Evolutionary conservation across 1,140 invertebrate species (phyloP).

Genomic region (Homalodisca vitripennis): DNA sequence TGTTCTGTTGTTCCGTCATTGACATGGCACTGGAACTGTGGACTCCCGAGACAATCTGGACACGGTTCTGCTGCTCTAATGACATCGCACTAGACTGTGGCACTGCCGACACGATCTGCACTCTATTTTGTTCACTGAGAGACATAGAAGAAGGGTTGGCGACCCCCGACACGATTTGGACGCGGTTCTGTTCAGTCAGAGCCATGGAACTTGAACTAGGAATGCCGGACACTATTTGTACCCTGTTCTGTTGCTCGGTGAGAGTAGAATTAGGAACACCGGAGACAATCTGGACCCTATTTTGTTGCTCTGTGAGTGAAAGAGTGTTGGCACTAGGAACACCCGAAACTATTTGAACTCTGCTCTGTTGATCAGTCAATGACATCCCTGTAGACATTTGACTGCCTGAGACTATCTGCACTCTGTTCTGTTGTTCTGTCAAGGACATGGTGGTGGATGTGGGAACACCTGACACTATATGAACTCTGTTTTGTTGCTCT

Average conservation of each 20-base stretch:
- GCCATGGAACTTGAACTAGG: constrained; percentile 34
- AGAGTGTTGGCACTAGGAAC: constrained; percentile 34
- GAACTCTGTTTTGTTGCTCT: constrained; percentile 39
- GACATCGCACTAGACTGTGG: constrained; percentile 37
- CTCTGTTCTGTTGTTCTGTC: constrained; percentile 36
- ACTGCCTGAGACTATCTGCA: constrained; percentile 34
- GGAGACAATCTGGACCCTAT: constrained; percentile 36
- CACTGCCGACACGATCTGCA: constrained; percentile 36
- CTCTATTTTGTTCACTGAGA: constrained; percentile 31
- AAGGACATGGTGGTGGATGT: constrained; percentile 32
- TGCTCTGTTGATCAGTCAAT: constrained; percentile 37
- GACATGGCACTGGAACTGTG: constrained; percentile 35
- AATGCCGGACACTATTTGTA: constrained; percentile 38
- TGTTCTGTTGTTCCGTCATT: constrained; percentile 37
- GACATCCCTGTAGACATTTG: constrained; percentile 28
- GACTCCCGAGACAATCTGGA: constrained; percentile 38
- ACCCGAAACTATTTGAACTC: constrained; percentile 38
- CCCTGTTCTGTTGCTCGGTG: constrained; percentile 34
- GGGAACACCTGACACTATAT: constrained; percentile 38
- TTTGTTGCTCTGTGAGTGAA: constrained; percentile 36
- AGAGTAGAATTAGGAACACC: constrained; percentile 34
- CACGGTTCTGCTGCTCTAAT: constrained; percentile 37
- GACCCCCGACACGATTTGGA: constrained; percentile 35
- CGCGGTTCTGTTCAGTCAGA: constrained; percentile 36
- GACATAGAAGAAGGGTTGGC: constrained; percentile 24